These are phyloP conservation scores for Tetrax tetrax DNA, from an alignment of 2,113 vertebrate species.

Conservation along the genomic window DNA sequence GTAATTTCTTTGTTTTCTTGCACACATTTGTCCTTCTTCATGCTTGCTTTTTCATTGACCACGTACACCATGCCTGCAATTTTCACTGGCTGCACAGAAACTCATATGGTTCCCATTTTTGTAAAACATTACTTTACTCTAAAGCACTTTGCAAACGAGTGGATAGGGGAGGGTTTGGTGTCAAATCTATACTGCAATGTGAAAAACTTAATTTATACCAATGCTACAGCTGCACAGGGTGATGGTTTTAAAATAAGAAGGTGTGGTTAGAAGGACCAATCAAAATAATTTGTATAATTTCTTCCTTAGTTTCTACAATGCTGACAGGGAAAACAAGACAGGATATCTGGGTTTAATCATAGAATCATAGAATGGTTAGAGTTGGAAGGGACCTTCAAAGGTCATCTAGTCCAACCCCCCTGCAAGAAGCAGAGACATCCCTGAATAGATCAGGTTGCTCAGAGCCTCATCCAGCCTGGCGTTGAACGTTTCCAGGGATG, in stretches of 20 bases:
- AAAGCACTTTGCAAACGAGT: conserved; percentile 38
- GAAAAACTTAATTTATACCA: not conserved
- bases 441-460: no score
- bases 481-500: no score
- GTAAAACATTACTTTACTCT: conserved; percentile 57
- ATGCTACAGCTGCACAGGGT: not conserved
- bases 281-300: not conserved
- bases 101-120: conserved; percentile 60
- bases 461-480: no score
- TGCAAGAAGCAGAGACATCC: no score
- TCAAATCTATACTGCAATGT: not conserved
- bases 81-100: conserved; percentile 56
- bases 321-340: not conserved
- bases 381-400: no score
- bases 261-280: not conserved
- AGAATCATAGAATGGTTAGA: no score
- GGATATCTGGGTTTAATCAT: not conserved
- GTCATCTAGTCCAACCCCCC: no score
- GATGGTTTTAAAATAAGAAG: not conserved
- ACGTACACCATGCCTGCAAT: not conserved
- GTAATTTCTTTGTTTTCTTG: not conserved
- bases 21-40: not conserved
- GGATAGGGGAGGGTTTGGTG: not conserved
- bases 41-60: not conserved
- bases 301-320: not conserved